A percentile compares a stretch with the other conserved stretches of the same genome.
Evolutionary conservation across 2,113 vertebrate species (phyloP).

Genomic region (Gambusia affinis): DNA sequence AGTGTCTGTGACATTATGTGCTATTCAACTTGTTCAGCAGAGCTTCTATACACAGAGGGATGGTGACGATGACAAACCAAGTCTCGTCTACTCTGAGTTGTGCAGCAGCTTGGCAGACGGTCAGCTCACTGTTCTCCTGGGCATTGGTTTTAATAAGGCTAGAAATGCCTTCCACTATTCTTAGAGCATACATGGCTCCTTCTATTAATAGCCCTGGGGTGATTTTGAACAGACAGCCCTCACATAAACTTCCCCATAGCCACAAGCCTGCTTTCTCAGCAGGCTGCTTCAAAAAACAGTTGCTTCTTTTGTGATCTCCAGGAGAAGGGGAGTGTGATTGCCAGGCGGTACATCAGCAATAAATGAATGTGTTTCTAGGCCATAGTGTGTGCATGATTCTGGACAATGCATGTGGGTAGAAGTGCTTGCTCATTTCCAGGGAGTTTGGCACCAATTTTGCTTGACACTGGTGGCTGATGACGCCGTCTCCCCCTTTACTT

Average conservation of each 20-base stretch:
- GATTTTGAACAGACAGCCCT: conserved; percentile 28
- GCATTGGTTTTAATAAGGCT: conserved; percentile 41
- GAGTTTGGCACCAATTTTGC: neutral
- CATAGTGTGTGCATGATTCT: conserved; percentile 20
- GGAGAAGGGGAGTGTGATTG: conserved; percentile 11
- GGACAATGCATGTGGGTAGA: neutral
- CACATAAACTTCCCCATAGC: conserved; percentile 15
- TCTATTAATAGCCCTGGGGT: conserved; percentile 47
- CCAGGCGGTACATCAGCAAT: conserved; percentile 35
- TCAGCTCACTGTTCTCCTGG: conserved; percentile 22
- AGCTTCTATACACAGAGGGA: conserved; percentile 8
- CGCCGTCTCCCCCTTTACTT: conserved; percentile 27
- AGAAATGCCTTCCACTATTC: conserved; percentile 38
- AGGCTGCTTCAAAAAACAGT: conserved; percentile 1
- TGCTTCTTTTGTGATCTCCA: conserved; percentile 8
- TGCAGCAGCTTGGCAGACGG: conserved; percentile 21
- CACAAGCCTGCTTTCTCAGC: conserved; percentile 3
- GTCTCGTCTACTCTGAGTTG: conserved; percentile 1
- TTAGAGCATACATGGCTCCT: conserved; percentile 21
- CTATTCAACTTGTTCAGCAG: conserved; percentile 12
- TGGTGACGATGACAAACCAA: conserved; percentile 5
- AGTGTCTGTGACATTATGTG: neutral
- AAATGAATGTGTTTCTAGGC: conserved; percentile 16
- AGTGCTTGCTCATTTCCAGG: conserved; percentile 9
- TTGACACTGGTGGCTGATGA: too few species aligned